phyloP scores from a whole-genome alignment of 1,140 invertebrate genomes.

The Aphidius gifuensis region DNA sequence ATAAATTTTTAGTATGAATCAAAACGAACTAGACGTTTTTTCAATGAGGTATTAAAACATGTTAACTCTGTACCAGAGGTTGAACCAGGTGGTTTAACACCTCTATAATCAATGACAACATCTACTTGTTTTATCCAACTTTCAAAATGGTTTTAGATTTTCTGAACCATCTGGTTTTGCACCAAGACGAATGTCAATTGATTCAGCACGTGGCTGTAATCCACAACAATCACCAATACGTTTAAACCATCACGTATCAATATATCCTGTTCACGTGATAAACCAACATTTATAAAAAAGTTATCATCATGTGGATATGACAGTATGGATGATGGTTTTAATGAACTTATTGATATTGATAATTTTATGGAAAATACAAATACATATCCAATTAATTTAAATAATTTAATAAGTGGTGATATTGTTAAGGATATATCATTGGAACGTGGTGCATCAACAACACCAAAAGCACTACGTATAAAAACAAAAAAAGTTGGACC shows the following conservation, averaged over 20 bases:
- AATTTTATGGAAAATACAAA: constrained; percentile 45
- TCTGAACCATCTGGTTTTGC: constrained; percentile 56
- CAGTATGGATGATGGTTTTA: constrained; percentile 67
- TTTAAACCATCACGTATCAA: constrained; percentile 26
- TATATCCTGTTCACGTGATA: constrained; percentile 18
- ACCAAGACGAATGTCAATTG: constrained; percentile 42
- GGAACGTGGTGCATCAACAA: constrained; percentile 39
- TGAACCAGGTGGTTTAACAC: no score
- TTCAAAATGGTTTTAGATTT: constrained; percentile 46
- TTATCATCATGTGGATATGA: constrained; percentile 58
- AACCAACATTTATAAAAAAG: constrained; percentile 38
- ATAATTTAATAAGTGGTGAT: constrained; percentile 40
- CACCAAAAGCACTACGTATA: constrained; percentile 44
- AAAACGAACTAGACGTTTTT: constrained; percentile 30
- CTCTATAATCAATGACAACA: constrained; percentile 26
- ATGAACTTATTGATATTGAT: constrained; percentile 65
- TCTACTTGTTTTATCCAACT: constrained; percentile 21
- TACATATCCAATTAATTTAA: constrained; percentile 37
- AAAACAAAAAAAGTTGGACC: constrained; percentile 39
- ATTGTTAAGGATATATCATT: constrained; percentile 37
- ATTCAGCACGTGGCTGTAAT: constrained; percentile 32
- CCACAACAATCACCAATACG: constrained; percentile 46
- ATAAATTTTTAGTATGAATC: no score
- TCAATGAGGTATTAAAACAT: constrained; percentile 40
- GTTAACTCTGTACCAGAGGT: not conserved